phyloP scores from a whole-genome alignment of 2,888 invertebrate species.

The Bursaphelenchus okinawaensis region DNA sequence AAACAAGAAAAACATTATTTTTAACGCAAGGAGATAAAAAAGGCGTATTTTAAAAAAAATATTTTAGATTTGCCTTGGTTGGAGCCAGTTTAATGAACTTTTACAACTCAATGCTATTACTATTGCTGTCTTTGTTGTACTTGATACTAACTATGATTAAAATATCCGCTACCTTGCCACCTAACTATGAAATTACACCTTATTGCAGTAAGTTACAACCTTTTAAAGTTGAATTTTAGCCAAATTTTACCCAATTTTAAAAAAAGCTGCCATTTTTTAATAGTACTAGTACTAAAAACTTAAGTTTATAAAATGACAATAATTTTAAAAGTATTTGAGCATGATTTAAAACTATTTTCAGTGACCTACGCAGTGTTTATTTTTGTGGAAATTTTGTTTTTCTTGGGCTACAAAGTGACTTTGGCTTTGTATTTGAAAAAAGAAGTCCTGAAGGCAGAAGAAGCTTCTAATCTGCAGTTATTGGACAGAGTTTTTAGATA shows the following conservation, averaged over 20 bases:
- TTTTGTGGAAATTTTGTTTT: slow-evolving; percentile 13
- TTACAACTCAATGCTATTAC: not conserved
- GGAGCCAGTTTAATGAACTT: slow-evolving; percentile 2
- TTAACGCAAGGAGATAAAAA: too few relatives aligned
- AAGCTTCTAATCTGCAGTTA: slow-evolving; percentile 1
- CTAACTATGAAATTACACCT: slow-evolving; percentile 16
- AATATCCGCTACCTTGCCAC: slow-evolving; percentile 14
- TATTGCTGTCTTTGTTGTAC: slow-evolving; percentile 9
- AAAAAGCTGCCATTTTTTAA: too few relatives aligned
- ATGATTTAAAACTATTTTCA: slow-evolving; percentile 11
- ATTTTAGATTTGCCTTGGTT: slow-evolving; percentile 13
- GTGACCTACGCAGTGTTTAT: slow-evolving; percentile 16
- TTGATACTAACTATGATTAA: slow-evolving; percentile 10
- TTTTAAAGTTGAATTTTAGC: slow-evolving; percentile 8
- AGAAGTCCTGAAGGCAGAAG: not conserved
- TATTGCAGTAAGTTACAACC: slow-evolving; percentile 19
- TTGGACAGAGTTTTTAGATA: slow-evolving; percentile 9
- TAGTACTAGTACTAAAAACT: too few relatives aligned
- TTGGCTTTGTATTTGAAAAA: slow-evolving; percentile 16
- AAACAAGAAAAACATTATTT: too few relatives aligned
- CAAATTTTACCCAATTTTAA: too few relatives aligned
- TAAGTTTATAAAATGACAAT: too few relatives aligned
- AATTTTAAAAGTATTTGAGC: too few relatives aligned
- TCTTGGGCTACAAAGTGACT: slow-evolving; percentile 15
- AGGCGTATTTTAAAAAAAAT: too few relatives aligned